Evolutionary conservation across 2,113 vertebrate species (phyloP).

Genomic region (Lycaon pictus): DNA sequence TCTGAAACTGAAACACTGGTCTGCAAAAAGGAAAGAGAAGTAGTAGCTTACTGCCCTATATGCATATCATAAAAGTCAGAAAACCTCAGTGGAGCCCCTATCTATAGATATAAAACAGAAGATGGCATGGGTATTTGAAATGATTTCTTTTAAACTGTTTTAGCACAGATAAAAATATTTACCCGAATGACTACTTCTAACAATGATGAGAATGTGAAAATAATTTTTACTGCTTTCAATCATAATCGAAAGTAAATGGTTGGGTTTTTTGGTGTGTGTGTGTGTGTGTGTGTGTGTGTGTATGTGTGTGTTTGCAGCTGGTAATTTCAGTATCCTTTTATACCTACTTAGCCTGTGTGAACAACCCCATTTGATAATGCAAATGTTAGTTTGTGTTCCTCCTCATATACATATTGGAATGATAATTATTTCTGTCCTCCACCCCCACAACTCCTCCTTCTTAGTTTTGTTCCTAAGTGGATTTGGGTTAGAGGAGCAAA

Average conservation of each 20-base stretch:
- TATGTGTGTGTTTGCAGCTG: not conserved
- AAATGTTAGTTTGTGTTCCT: slow-evolving; percentile 62
- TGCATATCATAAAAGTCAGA: slow-evolving; percentile 27
- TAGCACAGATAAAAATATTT: slow-evolving; percentile 22
- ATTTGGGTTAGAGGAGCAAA: slow-evolving; percentile 7
- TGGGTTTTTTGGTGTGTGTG: not conserved
- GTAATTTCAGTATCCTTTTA: slow-evolving; percentile 71
- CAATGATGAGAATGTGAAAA: slow-evolving; percentile 62
- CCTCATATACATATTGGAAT: slow-evolving; percentile 67
- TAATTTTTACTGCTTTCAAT: slow-evolving; percentile 61
- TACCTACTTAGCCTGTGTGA: slow-evolving; percentile 67
- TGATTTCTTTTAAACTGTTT: slow-evolving; percentile 58
- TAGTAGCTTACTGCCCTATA: slow-evolving; percentile 2
- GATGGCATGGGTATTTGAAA: slow-evolving; percentile 55
- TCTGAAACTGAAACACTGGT: slow-evolving; percentile 58
- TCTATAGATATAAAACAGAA: slow-evolving; percentile 60
- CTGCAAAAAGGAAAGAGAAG: slow-evolving; percentile 67
- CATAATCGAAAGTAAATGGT: not conserved
- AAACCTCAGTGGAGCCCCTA: slow-evolving; percentile 49
- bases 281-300: no score
- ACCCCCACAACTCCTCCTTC: no score
- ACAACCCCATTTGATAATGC: slow-evolving; percentile 62
- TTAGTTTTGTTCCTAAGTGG: slow-evolving; percentile 31
- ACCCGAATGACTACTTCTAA: slow-evolving; percentile 58
- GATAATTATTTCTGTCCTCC: slow-evolving; percentile 60